Evolutionary conservation across 1,140 invertebrate species (phyloP), one percentile per base, ranked within the genome.

Genomic region (Nylanderia fulva): DNA sequence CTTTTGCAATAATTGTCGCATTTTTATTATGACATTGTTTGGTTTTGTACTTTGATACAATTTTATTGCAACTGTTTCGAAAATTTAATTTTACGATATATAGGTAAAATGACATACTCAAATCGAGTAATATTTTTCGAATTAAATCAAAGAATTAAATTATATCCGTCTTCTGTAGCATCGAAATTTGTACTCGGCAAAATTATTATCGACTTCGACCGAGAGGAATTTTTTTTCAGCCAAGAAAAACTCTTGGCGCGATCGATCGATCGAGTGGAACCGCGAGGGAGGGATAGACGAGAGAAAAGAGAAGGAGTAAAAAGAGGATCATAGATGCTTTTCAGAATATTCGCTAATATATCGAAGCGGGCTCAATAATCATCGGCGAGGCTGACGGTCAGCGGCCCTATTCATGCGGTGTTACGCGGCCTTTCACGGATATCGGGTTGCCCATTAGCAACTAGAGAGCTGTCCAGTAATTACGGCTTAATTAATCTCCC

Each of bases 401-500:
- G 90, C 86, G 82, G 69, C 72, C 86, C 91, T 91, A 93, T 93
- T 92, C 89, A 92, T 90, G 83, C 90, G 84, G 91, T 88, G 87
- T 84, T 92, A 89, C 88, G 85, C 91, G 90, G 92, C 93, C 92
- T 93, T 94, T 94, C 92, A 93, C 89, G 91, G 92, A 93, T 94
- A 94, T 94, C 93, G 88, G 90, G 92, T 94, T 93, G 93, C 93
- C 93, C 93, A 94, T 94, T 94, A 94, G 93, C 92, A 89, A 91
- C 90, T 90, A 92, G 92, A 90, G 91, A 92, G 92, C 91, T 92
- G 92, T 92, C 93, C 91, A 92, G 92, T 94, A 94, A 94, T 94
- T 93, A 94, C 91, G 89, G 93, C 92, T 93, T 93, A 93, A 94
- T 94, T 94, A 94, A 94, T 94, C 92, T 92, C 91, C 90, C 87